A percentile compares a stretch with the other conserved stretches of the same genome.
phyloP scores from a whole-genome alignment of 2,113 vertebrate species.

The Terrapene triunguis region DNA sequence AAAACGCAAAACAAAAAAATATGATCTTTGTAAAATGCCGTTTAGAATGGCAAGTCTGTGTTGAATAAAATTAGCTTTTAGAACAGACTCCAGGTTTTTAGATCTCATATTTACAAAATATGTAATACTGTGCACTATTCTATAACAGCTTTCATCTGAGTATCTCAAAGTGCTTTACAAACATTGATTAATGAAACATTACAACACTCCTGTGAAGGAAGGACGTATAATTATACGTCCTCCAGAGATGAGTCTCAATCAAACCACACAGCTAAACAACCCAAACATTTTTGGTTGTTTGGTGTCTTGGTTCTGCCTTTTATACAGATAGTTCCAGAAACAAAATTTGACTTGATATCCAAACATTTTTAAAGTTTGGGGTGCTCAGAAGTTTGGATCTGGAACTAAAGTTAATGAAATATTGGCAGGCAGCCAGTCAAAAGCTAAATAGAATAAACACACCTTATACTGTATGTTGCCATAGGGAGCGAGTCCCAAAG shows the following conservation, averaged over 20 bases:
- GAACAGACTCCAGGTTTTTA: background rate
- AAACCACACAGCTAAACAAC: background rate
- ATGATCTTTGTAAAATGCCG: background rate
- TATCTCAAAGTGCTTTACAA: background rate
- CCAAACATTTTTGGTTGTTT: background rate
- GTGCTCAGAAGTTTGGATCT: background rate
- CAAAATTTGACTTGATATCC: background rate
- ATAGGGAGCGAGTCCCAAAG: background rate
- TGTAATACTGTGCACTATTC: accelerated
- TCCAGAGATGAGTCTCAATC: background rate
- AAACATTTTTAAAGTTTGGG: background rate
- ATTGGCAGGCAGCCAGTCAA: background rate
- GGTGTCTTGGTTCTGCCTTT: background rate
- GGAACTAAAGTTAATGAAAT: background rate
- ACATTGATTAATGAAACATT: background rate
- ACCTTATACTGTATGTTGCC: too few relatives aligned
- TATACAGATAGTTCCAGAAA: background rate
- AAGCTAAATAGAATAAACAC: background rate
- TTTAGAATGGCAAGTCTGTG: constrained; percentile 4
- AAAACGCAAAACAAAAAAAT: background rate
- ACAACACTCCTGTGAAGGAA: background rate
- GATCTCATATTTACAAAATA: background rate
- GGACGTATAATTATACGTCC: background rate
- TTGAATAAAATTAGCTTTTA: background rate
- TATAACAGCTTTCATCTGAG: background rate